Evolutionary conservation across 2,113 vertebrate genomes (phyloP).

Genomic region (Ctenodactylus gundi): DNA sequence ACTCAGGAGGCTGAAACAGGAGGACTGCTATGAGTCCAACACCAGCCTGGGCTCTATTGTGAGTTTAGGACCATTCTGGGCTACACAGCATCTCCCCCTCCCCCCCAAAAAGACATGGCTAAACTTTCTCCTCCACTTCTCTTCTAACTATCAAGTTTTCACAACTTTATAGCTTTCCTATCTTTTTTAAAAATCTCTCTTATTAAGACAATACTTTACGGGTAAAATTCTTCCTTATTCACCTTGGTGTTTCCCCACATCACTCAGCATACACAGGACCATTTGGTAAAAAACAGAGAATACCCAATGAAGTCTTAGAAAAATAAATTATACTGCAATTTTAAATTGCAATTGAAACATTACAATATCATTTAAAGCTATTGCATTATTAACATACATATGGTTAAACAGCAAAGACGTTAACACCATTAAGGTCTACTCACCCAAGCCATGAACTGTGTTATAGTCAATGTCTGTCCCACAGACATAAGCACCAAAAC

Average conservation of each 20-base stretch:
- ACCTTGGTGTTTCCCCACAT: background rate
- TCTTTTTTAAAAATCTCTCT: background rate
- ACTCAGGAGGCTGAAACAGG: too few relatives aligned
- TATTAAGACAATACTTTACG: background rate
- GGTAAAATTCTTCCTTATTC: background rate
- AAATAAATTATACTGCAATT: background rate
- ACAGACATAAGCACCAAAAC: slow-evolving; percentile 96
- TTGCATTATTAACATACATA: background rate
- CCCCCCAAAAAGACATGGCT: too few relatives aligned
- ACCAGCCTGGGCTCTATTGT: too few relatives aligned
- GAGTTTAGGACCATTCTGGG: too few relatives aligned
- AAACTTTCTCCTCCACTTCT: background rate
- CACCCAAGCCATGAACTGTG: slow-evolving; percentile 96
- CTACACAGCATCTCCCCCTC: too few relatives aligned
- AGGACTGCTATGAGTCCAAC: too few relatives aligned
- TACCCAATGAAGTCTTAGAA: background rate
- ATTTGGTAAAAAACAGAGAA: background rate
- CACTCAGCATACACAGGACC: background rate
- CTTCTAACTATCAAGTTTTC: background rate
- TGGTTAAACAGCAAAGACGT: background rate
- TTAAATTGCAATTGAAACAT: slow-evolving; percentile 19
- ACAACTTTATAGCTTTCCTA: background rate
- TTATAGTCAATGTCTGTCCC: slow-evolving; percentile 98
- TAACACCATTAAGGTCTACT: slow-evolving; percentile 42
- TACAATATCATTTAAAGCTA: slow-evolving; percentile 3